These are phyloP conservation scores for Chionoecetes opilio DNA, from an alignment of 1,140 invertebrate genomes.

Conservation along the genomic window DNA sequence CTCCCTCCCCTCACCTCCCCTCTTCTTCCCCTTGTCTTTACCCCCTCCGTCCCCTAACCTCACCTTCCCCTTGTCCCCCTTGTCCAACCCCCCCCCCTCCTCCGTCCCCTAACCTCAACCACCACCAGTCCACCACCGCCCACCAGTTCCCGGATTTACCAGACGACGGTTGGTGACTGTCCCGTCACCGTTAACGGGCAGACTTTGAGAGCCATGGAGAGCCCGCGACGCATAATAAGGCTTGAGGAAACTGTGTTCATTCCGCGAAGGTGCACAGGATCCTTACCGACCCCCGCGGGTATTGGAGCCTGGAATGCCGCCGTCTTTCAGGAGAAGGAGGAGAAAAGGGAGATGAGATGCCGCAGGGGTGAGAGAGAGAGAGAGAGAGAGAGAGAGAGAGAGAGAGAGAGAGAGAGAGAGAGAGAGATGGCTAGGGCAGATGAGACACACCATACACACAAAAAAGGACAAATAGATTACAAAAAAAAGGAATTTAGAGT, in stretches of 20 bases:
- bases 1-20: background rate
- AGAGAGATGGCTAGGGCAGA: background rate
- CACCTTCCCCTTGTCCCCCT: background rate
- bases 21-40: background rate
- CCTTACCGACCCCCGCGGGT: background rate
- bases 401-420: background rate
- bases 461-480: no score
- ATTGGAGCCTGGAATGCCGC: background rate
- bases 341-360: background rate
- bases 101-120: background rate
- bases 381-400: background rate
- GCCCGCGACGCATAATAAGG: background rate
- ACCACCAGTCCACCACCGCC: no score
- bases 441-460: background rate
- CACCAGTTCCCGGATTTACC: background rate
- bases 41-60: background rate
- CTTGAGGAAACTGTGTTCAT: background rate
- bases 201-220: background rate
- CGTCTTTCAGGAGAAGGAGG: background rate
- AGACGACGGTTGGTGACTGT: slow-evolving; percentile 24
- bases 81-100: background rate
- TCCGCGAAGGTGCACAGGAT: slow-evolving; percentile 10
- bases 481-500: no score
- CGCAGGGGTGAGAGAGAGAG: background rate
- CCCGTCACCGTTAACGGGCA: slow-evolving; percentile 14